phyloP scores from a whole-genome alignment of 2,797 vertebrate genomes.

The Scomberomorus guttatus region DNA sequence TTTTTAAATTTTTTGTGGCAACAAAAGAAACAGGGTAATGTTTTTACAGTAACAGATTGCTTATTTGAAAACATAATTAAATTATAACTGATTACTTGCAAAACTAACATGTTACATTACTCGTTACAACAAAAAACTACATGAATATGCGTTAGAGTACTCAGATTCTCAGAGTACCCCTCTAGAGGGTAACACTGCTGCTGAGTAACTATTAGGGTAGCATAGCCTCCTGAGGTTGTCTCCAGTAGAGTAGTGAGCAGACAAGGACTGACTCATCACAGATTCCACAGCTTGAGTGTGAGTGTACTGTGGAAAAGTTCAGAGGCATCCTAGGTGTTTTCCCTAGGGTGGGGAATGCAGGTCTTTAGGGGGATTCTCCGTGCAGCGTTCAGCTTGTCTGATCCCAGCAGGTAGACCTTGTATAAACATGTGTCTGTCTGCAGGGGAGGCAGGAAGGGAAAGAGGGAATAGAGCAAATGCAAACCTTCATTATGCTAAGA shows the following conservation, averaged over 20 bases:
- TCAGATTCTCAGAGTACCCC: no score
- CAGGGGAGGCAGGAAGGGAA: conserved; percentile 46
- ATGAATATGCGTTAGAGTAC: no score
- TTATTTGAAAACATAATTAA: no score
- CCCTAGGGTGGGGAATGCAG: conserved; percentile 51
- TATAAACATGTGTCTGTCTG: conserved; percentile 74
- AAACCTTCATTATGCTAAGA: conserved; percentile 61
- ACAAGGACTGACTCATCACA: conserved; percentile 49
- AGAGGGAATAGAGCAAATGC: conserved; percentile 42
- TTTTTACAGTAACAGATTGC: no score
- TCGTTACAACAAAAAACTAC: no score
- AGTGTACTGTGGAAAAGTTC: conserved; percentile 60
- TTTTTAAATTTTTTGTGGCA: no score
- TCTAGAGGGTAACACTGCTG: no score
- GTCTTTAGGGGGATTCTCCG: conserved; percentile 61
- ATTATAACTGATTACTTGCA: no score
- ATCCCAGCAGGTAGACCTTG: conserved; percentile 73
- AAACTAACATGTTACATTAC: no score
- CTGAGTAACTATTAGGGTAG: conserved; percentile 56
- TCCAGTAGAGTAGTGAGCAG: conserved; percentile 43
- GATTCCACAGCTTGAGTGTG: conserved; percentile 43
- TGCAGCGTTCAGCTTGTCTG: conserved; percentile 57
- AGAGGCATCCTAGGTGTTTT: conserved; percentile 46
- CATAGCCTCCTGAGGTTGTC: conserved; percentile 40
- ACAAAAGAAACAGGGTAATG: no score